Evolutionary conservation across 2,113 vertebrate genomes (phyloP).

Genomic region (Pygoscelis adeliae): DNA sequence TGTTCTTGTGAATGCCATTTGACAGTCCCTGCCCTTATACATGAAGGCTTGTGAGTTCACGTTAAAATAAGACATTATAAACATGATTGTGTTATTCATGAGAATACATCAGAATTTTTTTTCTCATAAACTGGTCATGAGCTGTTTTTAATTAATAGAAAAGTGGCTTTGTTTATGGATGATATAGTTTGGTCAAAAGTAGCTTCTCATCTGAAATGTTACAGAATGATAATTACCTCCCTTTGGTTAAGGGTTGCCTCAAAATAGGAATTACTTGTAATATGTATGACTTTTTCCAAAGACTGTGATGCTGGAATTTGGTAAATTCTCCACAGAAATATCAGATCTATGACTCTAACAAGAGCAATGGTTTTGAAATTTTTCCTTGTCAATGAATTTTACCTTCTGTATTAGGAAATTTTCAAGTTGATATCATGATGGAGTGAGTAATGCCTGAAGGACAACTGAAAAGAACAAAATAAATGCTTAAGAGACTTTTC

Average conservation of each 20-base stretch:
- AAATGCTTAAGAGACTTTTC: background rate
- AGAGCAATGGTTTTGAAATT: background rate
- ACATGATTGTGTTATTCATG: background rate
- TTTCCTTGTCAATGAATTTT: background rate
- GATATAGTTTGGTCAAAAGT: background rate
- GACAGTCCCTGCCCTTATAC: background rate
- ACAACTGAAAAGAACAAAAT: background rate
- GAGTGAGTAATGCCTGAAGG: background rate
- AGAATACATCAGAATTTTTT: background rate
- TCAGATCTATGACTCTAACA: background rate
- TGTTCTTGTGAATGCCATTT: background rate
- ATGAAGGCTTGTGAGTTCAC: background rate
- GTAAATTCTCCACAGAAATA: background rate
- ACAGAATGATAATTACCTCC: background rate
- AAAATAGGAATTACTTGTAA: background rate
- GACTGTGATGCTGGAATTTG: background rate
- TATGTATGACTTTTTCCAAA: background rate
- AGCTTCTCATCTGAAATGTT: background rate
- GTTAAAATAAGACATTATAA: background rate
- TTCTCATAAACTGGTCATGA: background rate
- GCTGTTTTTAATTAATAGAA: background rate
- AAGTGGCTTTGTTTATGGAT: background rate
- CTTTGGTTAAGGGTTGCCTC: background rate
- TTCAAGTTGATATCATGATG: background rate
- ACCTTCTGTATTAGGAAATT: background rate